Evolutionary conservation across 1,140 invertebrate genomes (phyloP), one percentile per base, ranked within the genome.

Genomic region (Adoxophyes honmai): DNA sequence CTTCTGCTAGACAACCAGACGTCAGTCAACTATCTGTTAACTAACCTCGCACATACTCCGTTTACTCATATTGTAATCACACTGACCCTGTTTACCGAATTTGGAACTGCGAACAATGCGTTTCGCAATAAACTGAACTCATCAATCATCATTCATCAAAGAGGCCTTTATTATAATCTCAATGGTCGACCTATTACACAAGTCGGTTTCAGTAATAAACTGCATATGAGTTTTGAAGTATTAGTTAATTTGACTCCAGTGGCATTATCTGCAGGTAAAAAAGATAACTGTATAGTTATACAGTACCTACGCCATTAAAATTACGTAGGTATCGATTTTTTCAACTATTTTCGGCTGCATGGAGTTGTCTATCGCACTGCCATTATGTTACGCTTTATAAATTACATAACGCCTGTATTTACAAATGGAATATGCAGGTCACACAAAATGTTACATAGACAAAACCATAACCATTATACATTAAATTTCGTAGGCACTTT

Each of bases 71-170:
- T 21, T 28, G 42, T 48, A 33, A 28, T 18, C 21, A 57, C 39
- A 14, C 55, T 54, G 60, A 60, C 65, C 67, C 56, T 51, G 44
- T 57, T 66, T 66, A 54, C 57, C 62, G 57, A 71, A 68, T 63
- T 64, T 55, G 60, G 62, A 67, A 62, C 57, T 59, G 57, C 52
- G 48, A 68, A 71, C 62, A 64, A 57, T 57, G 44, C 42, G 14
- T 68, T 66, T 44, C 57, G 60, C 52, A 69, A 64, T 53, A 37
- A 59, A 60, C 39, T 54, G 37, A 11, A 44, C 34, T 65, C 66
- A 75, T 75, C 72, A 75, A 75, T 75, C 73, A 75, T 53, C 55
- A 67, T 66, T 75, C 64, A 70, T 75, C 72, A 72, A 28, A 28
- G 64, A 57, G 51, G 33, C 16, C 54, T 58, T 52, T 18, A 39